A percentile compares a stretch with the other conserved stretches of the same genome.
These are phyloP conservation scores for Colistium nudipinnis DNA, from an alignment of 2,113 vertebrate genomes.

Conservation along the genomic window DNA sequence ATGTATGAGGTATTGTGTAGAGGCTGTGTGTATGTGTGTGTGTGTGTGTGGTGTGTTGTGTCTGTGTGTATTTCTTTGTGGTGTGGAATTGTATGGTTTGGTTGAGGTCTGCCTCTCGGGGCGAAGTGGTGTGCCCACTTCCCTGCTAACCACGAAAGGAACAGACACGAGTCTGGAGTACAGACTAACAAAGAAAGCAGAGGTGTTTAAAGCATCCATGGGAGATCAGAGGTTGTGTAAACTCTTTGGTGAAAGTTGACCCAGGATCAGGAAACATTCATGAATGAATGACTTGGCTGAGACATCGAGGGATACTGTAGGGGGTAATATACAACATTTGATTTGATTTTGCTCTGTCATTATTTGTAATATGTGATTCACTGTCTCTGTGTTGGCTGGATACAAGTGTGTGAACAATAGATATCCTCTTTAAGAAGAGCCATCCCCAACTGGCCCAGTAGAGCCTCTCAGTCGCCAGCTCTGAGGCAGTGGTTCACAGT, in stretches of 20 bases:
- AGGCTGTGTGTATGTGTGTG: conserved; percentile 18
- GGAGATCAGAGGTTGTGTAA: neutral
- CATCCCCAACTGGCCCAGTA: neutral
- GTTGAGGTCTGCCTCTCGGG: conserved; percentile 46
- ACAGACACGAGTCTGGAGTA: neutral
- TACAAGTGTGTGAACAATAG: neutral
- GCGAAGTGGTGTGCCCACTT: conserved; percentile 11
- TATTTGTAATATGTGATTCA: neutral
- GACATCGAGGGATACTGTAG: too few relatives aligned
- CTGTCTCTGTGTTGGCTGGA: too few relatives aligned
- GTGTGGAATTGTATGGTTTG: conserved; percentile 46
- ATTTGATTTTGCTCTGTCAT: neutral
- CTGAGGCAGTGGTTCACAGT: neutral
- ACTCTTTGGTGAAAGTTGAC: neutral
- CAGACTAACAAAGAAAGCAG: neutral
- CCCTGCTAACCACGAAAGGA: neutral
- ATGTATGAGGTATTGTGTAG: conserved; percentile 44
- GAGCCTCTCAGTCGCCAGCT: neutral
- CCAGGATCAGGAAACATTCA: neutral
- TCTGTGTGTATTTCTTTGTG: conserved; percentile 31
- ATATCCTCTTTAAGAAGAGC: too few relatives aligned
- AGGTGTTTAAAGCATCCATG: neutral
- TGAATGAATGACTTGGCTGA: too few relatives aligned
- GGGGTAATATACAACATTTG: neutral
- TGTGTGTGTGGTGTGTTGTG: conserved; percentile 27